Base-by-base conservation (phyloP, 1,140 invertebrate genomes). In the Drosophila ananassae region DNA sequence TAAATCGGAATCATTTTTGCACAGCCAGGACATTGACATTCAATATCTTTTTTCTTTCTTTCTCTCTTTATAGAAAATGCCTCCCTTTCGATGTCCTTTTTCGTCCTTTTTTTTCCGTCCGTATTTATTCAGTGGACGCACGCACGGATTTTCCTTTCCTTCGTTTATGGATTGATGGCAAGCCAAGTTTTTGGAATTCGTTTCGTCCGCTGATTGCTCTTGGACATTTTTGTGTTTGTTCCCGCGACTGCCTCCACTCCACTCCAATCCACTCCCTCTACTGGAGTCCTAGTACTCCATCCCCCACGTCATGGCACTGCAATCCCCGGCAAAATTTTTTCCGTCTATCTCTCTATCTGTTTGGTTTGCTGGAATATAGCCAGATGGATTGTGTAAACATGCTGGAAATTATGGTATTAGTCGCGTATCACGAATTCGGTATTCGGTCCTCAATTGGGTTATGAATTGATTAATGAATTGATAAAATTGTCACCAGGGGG, bases 331-430 rank as follows among this genome's bases (percentile, higher is more conserved):
- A 0, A 25, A 24, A 17, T 62, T 57, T 57, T 9, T 34, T 46
- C 59, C 9, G 41, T 41, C 63, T 32, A 47, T 47, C 22, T 30
- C 22, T 30, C 30, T 79, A 52, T 79, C 61, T 74, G 77, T 75
- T 69, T 79, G 71, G 55, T 62, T 73, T 71, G 54, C 55, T 71
- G 53, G 68, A 85, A 91, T 91, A 81, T 72, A 85, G 89, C 85
- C 89, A 91, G 89, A 91, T 91, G 89, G 84, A 91, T 89, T 91
- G 81, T 89, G 89, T 91, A 91, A 91, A 91, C 84, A 90, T 64
- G 79, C 34, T 80, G 55, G 75, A 87, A 89, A 87, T 87, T 89
- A 87, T 87, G 83, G 83, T 69, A 89, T 83, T 87, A 83, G 74
- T 74, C 77, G 53, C 52, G 46, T 69, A 69, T 69, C 66, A 68